Base-by-base conservation (phyloP, 2,888 invertebrate species). In the Drosophila nigricruria region DNA sequence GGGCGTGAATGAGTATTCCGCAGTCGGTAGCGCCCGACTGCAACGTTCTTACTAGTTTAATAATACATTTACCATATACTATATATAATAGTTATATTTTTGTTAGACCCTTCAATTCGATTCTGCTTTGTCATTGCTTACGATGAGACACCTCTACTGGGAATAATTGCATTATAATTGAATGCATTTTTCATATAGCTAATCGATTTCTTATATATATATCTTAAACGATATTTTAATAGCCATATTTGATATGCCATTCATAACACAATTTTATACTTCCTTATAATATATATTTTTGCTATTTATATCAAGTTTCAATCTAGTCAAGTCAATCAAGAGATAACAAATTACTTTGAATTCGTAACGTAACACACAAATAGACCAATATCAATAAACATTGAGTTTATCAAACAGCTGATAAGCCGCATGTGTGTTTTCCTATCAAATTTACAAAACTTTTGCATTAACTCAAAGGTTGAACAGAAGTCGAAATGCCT, bases 351-450 rank as follows among this genome's bases (percentile, higher is more conserved):
- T 0, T 14, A 16, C 14, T 49, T 1, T 5, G 5, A 12, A 49
- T 32, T 32, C 32, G 20, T 8, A 20, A 5, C 18, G 23, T 43
- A 14, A 54, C 20, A 23, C 23, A 16, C 18, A 9, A 3, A 45
- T 25, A 58, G 5, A 57, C 32, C 16, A 18, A 30, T 43, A 56
- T 60, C 70, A 30, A n/a, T 16, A 14, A 23, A 10, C 6, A 25
- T n/a, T 49, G 18, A 57, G 52, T 18, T 70, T 78, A 58, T 63
- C 60, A 50, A 54, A 40, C 18, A 38, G 12, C 59, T 59, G 72
- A 77, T 72, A 62, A 75, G 50, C 43, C n/a, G 20, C 18, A 25
- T 2, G 14, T 27, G 14, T 23, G 16, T 36, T 32, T n/a, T 10
- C 8, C n/a, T 66, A 49, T 49, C 49, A 36, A 23, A 9, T 0